phyloP scores from a whole-genome alignment of 1,140 invertebrate genomes.

The Dinoponera quadriceps region DNA sequence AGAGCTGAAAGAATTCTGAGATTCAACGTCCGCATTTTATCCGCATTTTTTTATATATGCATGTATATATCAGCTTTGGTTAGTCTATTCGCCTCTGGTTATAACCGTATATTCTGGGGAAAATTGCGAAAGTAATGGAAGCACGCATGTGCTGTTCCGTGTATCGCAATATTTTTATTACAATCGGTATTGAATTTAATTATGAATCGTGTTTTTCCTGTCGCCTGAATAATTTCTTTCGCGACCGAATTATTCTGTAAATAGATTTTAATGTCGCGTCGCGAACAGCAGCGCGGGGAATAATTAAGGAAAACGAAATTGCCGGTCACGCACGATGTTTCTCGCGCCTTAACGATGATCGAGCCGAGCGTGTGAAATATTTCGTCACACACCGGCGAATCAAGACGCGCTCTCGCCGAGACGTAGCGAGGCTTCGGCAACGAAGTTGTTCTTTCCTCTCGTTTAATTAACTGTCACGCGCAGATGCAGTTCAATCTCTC shows the following conservation, averaged over 20 bases:
- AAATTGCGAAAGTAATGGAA: background rate
- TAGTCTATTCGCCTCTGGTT: background rate
- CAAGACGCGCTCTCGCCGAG: constrained; percentile 35
- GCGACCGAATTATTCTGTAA: background rate
- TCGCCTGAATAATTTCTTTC: background rate
- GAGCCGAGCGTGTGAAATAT: constrained; percentile 51
- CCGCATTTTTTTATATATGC: background rate
- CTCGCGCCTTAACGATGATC: constrained; percentile 16
- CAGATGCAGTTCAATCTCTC: constrained; percentile 64
- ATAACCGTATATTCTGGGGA: background rate
- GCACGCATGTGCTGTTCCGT: too few relatives aligned
- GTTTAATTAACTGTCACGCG: constrained; percentile 73
- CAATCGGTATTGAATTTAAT: constrained; percentile 15
- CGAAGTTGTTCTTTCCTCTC: constrained; percentile 52
- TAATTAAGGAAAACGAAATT: background rate
- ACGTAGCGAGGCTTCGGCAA: constrained; percentile 6
- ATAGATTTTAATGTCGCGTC: background rate
- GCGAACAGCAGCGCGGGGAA: too few relatives aligned
- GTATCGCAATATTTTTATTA: constrained; percentile 9
- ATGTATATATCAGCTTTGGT: background rate
- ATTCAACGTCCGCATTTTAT: background rate
- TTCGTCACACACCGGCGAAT: constrained; percentile 17
- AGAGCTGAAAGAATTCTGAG: background rate
- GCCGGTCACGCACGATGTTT: constrained; percentile 24
- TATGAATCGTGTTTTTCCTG: background rate